Conservation (phyloP, 1,140 invertebrate species). For the Venturia canescens region DNA sequence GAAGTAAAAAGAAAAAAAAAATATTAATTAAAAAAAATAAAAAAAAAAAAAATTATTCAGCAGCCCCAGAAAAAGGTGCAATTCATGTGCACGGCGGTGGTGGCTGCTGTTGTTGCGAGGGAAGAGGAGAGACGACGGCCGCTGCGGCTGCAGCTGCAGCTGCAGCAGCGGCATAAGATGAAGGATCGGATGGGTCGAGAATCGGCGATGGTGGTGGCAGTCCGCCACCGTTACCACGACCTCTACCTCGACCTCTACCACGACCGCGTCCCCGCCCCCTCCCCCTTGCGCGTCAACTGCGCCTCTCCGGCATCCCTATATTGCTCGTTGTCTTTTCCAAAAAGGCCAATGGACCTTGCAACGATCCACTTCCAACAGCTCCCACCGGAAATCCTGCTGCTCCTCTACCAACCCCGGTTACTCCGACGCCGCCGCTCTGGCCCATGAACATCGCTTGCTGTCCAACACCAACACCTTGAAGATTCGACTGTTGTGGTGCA, state of each 20-base stretch:
- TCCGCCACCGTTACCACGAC: conserved; percentile 70
- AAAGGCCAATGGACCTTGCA: conserved; percentile 83
- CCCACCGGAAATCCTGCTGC: conserved; percentile 65
- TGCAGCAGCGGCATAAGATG: conserved; percentile 70
- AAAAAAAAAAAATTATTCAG: conserved; percentile 11
- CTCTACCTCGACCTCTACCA: conserved; percentile 77
- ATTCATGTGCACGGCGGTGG: conserved; percentile 64
- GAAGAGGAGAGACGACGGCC: conserved; percentile 72
- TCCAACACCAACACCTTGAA: conserved; percentile 72
- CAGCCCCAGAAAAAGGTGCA: conserved; percentile 7
- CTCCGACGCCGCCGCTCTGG: conserved; percentile 63
- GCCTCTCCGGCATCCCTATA: conserved; percentile 82
- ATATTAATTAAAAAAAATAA: not conserved
- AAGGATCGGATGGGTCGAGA: conserved; percentile 72
- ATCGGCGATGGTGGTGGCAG: conserved; percentile 66
- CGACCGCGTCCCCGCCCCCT: conserved; percentile 79
- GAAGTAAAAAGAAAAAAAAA: not conserved
- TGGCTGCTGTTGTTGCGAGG: conserved; percentile 74
- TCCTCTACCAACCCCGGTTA: conserved; percentile 55
- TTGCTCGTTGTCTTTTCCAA: conserved; percentile 86
- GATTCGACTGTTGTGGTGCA: conserved; percentile 62
- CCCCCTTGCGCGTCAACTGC: conserved; percentile 80
- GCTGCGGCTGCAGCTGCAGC: conserved; percentile 65
- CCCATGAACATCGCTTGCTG: conserved; percentile 74
- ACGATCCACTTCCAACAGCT: conserved; percentile 71